Percentiles rank a stretch among this genome's conserved stretches.
These are phyloP conservation scores for Scortum barcoo DNA, from an alignment of 2,113 vertebrate genomes.

Conservation along the genomic window DNA sequence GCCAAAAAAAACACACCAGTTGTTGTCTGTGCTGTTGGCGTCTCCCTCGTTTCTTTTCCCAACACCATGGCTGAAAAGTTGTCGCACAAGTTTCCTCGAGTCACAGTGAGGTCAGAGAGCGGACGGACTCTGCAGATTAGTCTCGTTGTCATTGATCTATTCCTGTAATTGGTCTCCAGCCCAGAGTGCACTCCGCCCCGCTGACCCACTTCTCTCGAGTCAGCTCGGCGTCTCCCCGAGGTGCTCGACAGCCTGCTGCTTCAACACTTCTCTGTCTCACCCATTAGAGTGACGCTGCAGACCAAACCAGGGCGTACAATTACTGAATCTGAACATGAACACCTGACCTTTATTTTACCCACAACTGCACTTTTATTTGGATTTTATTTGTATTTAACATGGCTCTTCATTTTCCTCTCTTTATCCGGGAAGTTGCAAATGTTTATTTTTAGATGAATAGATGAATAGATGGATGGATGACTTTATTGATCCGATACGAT, in stretches of 20 bases:
- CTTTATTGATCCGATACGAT: no score
- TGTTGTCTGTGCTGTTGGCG: not conserved
- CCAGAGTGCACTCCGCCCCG: conserved; percentile 13
- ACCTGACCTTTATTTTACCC: not conserved
- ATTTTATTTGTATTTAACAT: not conserved
- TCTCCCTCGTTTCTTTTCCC: not conserved
- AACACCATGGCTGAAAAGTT: conserved; percentile 3
- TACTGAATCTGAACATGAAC: no score
- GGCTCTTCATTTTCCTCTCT: not conserved
- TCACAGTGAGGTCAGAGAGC: not conserved
- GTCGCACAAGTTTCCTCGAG: no score
- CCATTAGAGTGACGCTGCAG: not conserved
- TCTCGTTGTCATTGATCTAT: not conserved
- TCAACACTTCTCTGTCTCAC: not conserved
- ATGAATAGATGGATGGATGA: no score
- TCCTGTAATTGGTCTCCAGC: not conserved
- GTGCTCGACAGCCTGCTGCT: not conserved
- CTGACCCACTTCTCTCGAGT: conserved; percentile 9
- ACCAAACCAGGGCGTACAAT: not conserved
- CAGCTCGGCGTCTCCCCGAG: not conserved
- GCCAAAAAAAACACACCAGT: not conserved
- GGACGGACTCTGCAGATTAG: not conserved
- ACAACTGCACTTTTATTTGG: not conserved
- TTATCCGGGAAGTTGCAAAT: no score
- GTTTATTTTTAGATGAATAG: no score